Evolutionary conservation across 2,888 invertebrate species (phyloP).

Genomic region (Eupithecia subumbrata): DNA sequence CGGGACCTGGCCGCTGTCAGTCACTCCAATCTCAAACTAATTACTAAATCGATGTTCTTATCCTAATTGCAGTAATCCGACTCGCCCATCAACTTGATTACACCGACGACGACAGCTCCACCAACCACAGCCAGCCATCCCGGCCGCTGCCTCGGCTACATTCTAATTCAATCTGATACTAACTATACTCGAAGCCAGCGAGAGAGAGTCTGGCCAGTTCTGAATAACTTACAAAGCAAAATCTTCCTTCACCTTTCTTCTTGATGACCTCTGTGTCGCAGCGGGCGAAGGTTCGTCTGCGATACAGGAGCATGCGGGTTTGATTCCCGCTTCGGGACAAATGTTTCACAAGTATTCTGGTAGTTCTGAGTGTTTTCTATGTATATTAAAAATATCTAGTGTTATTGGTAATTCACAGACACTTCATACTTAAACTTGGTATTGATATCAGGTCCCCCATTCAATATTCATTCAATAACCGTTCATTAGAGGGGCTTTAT

Average conservation of each 20-base stretch:
- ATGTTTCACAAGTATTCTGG: not conserved
- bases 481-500: too few species aligned
- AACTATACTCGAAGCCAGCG: not conserved
- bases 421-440: too few species aligned
- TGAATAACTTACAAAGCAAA: not conserved
- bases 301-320: not conserved
- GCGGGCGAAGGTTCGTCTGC: not conserved
- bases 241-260: not conserved
- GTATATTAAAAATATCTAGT: too few species aligned
- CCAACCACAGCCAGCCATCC: not conserved
- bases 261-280: not conserved
- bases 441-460: too few species aligned
- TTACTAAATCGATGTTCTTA: constrained; percentile 2
- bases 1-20: not conserved
- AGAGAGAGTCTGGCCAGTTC: not conserved
- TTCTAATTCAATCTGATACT: not conserved
- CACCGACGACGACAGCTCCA: not conserved
- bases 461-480: too few species aligned
- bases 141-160: not conserved
- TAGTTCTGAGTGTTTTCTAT: too few species aligned
- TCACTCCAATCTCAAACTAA: not conserved
- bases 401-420: too few species aligned
- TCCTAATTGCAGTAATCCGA: not conserved
- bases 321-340: not conserved
- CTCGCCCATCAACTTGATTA: not conserved